phyloP scores from a whole-genome alignment of 2,113 vertebrate genomes.

The Phalacrocorax pelagicus region DNA sequence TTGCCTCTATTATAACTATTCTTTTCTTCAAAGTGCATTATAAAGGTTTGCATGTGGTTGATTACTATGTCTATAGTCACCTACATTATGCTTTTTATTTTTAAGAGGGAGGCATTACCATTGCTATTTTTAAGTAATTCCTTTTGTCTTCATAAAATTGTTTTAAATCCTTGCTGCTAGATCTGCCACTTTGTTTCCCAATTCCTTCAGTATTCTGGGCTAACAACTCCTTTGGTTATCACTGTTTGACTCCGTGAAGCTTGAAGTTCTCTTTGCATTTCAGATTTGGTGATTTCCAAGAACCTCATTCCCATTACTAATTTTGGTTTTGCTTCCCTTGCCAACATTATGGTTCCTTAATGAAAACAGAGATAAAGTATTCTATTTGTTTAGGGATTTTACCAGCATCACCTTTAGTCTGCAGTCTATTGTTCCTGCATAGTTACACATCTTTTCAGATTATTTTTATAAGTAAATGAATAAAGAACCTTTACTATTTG shows the following conservation, averaged over 20 bases:
- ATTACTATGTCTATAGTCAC: background rate
- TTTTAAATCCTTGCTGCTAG: background rate
- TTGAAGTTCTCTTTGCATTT: background rate
- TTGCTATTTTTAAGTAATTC: background rate
- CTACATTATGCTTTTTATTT: background rate
- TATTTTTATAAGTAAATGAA: background rate
- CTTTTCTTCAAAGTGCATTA: background rate
- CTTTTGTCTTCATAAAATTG: background rate
- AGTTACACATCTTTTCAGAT: background rate
- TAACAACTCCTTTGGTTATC: background rate
- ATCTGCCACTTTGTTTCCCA: background rate
- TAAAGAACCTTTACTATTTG: background rate
- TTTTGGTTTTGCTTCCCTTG: background rate
- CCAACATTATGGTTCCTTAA: background rate
- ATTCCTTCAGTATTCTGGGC: background rate
- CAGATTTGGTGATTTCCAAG: background rate
- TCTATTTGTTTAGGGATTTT: background rate
- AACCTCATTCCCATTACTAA: background rate
- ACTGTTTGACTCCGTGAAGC: background rate
- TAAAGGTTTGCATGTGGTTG: background rate
- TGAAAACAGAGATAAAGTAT: background rate
- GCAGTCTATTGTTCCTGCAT: background rate
- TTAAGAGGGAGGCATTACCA: background rate
- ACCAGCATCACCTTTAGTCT: background rate
- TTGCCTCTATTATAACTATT: background rate